Percentiles rank a stretch among this genome's conserved stretches.
phyloP scores from a whole-genome alignment of 2,797 vertebrate species.

The Notoglanidium macrostoma region DNA sequence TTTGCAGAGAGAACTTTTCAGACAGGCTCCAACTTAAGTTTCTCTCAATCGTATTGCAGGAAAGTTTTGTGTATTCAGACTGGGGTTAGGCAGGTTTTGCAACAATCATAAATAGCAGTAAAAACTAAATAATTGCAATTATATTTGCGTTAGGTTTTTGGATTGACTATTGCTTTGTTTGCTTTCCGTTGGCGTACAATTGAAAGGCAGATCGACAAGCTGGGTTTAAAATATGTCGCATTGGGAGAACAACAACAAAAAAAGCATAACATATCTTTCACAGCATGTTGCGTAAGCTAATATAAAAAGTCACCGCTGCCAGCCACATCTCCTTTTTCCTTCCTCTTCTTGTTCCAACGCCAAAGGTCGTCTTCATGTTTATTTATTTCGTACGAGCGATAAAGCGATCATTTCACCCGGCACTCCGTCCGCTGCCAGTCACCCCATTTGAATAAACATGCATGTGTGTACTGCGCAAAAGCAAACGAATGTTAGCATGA shows the following conservation, averaged over 20 bases:
- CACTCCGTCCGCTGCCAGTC: conserved; percentile 17
- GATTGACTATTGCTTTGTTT: background rate
- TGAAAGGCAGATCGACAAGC: background rate
- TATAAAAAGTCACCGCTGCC: background rate
- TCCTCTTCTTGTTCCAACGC: conserved; percentile 24
- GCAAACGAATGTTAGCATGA: conserved; percentile 35
- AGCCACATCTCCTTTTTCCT: conserved; percentile 15
- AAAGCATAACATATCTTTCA: background rate
- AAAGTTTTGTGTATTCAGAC: background rate
- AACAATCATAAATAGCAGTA: background rate
- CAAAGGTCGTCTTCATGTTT: conserved; percentile 40
- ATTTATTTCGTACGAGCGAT: conserved; percentile 24
- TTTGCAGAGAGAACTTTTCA: background rate
- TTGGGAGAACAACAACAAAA: background rate
- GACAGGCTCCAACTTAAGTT: background rate
- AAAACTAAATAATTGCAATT: background rate
- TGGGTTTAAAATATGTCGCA: background rate
- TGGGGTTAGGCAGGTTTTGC: background rate
- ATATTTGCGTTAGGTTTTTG: background rate
- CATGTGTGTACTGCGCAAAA: conserved; percentile 25
- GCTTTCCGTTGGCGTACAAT: background rate
- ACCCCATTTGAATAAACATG: conserved; percentile 35
- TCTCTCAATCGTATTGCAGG: background rate
- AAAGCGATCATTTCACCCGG: conserved; percentile 26
- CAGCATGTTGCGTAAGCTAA: background rate